Conservation (phyloP, 2,113 vertebrate species). For the Lasiurus cinereus region DNA sequence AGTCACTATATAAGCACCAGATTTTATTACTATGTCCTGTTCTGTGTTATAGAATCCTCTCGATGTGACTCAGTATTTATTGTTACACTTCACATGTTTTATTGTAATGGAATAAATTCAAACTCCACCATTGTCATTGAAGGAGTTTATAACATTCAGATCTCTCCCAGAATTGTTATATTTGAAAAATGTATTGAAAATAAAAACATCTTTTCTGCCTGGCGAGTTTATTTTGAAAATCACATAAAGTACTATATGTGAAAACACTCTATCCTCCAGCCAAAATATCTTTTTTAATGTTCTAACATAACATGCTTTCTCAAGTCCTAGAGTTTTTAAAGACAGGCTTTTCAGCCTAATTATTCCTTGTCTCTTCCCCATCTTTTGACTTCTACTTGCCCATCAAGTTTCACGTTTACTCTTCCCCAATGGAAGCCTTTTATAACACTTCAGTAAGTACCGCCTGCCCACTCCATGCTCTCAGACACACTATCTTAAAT, state of each 20-base stretch:
- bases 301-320: neutral
- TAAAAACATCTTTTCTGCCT: neutral
- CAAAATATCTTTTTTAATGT: neutral
- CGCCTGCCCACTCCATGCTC: neutral
- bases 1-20: neutral
- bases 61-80: neutral
- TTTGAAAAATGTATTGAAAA: neutral
- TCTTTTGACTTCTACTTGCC: neutral
- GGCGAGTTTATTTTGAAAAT: neutral
- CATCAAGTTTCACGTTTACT: neutral
- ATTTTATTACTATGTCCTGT: neutral
- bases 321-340: neutral
- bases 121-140: neutral
- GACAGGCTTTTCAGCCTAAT: fast-evolving
- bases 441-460: neutral
- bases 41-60: neutral
- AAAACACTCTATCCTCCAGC: neutral
- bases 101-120: neutral
- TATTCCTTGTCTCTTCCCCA: neutral
- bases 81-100: neutral
- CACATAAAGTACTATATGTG: neutral
- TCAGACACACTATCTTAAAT: neutral
- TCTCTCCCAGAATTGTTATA: neutral
- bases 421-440: neutral
- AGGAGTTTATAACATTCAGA: neutral